Percentiles rank a stretch among this genome's conserved stretches.
Conservation (phyloP, 2,113 vertebrate species). For the Cyphomyrus discorhynchus region DNA sequence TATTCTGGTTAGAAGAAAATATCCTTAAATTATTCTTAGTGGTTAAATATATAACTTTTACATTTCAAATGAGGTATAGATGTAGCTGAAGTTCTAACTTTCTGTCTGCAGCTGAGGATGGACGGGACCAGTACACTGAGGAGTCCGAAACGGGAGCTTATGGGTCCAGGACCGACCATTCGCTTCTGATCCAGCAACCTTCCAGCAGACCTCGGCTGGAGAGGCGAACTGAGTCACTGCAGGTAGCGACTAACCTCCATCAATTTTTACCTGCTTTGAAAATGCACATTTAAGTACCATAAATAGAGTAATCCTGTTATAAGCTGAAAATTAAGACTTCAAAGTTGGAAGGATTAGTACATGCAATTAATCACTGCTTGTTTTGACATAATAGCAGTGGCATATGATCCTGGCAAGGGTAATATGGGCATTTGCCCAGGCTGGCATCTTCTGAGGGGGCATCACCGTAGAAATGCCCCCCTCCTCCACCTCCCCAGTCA, state of each 20-base stretch:
- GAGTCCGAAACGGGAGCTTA: constrained; percentile 77
- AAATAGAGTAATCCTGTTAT: neutral
- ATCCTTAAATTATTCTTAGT: neutral
- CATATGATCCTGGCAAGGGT: neutral
- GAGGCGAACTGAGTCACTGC: constrained; percentile 65
- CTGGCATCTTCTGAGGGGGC: neutral
- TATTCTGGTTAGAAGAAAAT: neutral
- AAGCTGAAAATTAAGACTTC: neutral
- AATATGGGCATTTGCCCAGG: neutral
- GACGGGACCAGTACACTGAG: constrained; percentile 71
- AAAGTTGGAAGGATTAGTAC: neutral
- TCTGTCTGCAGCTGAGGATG: constrained; percentile 53
- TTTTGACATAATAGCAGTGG: neutral
- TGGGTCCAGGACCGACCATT: constrained; percentile 72
- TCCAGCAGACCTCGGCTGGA: constrained; percentile 67
- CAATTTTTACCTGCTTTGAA: neutral
- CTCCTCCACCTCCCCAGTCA: neutral
- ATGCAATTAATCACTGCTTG: neutral
- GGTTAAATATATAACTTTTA: neutral
- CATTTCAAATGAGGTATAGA: neutral
- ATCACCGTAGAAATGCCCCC: neutral
- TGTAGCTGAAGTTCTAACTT: neutral
- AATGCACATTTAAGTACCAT: neutral
- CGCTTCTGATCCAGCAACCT: constrained; percentile 73
- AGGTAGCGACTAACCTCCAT: constrained; percentile 55